Evolutionary conservation across 2,888 invertebrate species (phyloP).

Genomic region (Trichopria drosophilae): DNA sequence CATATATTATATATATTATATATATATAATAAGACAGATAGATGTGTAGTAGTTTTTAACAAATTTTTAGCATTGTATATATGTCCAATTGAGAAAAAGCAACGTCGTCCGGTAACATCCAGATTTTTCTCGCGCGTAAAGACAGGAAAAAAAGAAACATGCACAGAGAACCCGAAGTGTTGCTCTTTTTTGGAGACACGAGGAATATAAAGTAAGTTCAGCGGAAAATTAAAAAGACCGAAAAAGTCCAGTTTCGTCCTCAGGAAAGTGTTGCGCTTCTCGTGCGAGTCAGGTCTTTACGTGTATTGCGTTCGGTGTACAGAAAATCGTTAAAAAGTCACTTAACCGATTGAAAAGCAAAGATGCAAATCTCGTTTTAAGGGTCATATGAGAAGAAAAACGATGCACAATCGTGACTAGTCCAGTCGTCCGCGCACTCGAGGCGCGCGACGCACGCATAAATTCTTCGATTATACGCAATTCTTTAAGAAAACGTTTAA

Average conservation of each 20-base stretch:
- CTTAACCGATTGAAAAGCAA: slow-evolving; percentile 3
- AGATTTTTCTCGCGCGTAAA: too few relatives aligned
- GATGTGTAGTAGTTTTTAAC: slow-evolving; percentile 54
- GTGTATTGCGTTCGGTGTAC: slow-evolving; percentile 36
- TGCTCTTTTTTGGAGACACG: slow-evolving; percentile 11
- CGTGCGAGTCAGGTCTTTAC: slow-evolving; percentile 24
- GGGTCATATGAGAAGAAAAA: too few relatives aligned
- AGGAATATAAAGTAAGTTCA: slow-evolving; percentile 8
- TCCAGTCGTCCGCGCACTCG: slow-evolving; percentile 18
- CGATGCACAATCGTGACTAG: slow-evolving; percentile 28
- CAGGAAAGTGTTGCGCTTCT: slow-evolving; percentile 18
- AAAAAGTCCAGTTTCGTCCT: slow-evolving; percentile 27
- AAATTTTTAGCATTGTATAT: slow-evolving; percentile 54
- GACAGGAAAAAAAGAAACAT: too few relatives aligned
- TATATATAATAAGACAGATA: slow-evolving; percentile 42
- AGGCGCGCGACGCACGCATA: slow-evolving; percentile 18
- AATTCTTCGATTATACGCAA: slow-evolving; percentile 23
- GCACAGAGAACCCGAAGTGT: slow-evolving; percentile 3
- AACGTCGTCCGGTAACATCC: slow-evolving; percentile 30
- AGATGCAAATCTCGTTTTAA: too few relatives aligned
- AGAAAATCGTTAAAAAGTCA: slow-evolving; percentile 17
- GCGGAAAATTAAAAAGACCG: neutral
- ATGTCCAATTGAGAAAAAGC: slow-evolving; percentile 50
- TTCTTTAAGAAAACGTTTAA: slow-evolving; percentile 9
- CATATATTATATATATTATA: slow-evolving; percentile 35